Conservation (phyloP, 2,888 invertebrate genomes). For the Dryomyza anilis region DNA sequence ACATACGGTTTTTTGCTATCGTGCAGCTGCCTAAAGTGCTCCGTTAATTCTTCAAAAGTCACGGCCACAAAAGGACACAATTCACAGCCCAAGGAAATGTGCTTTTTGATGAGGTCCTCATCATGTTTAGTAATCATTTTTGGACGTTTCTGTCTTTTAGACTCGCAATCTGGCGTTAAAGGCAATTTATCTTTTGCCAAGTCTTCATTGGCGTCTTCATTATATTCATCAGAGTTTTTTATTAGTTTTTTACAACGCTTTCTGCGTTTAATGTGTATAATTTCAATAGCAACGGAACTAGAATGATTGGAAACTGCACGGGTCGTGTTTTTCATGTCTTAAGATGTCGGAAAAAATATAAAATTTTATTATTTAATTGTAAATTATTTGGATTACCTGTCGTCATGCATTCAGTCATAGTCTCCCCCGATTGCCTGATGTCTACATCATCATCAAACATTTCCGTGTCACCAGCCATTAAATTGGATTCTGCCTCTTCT, state of each 20-base stretch:
- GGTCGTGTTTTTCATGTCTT: conserved; percentile 20
- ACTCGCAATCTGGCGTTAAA: background rate
- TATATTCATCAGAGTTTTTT: conserved; percentile 22
- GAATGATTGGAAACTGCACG: conserved; percentile 32
- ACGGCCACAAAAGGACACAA: conserved; percentile 50
- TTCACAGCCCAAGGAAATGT: conserved; percentile 57
- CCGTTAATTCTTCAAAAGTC: conserved; percentile 52
- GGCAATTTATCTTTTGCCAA: conserved; percentile 11
- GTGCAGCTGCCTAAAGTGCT: conserved; percentile 54
- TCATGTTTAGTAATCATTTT: conserved; percentile 46
- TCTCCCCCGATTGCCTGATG: conserved; percentile 20
- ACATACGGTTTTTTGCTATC: conserved; percentile 49
- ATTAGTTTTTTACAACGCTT: conserved; percentile 18
- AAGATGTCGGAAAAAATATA: too few relatives aligned
- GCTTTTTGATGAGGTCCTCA: conserved; percentile 52
- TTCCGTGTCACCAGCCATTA: conserved; percentile 20
- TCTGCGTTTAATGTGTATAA: conserved; percentile 23
- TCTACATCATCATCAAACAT: conserved; percentile 23
- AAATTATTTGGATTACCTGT: too few relatives aligned
- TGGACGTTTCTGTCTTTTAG: conserved; percentile 38
- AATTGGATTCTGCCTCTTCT: conserved; percentile 40
- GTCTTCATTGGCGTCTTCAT: conserved; percentile 6
- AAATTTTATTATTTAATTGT: too few relatives aligned
- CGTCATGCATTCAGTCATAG: too few relatives aligned
- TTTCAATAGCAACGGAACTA: background rate